Evolutionary conservation across 1,140 invertebrate species (phyloP).

Genomic region (Magallana gigas): DNA sequence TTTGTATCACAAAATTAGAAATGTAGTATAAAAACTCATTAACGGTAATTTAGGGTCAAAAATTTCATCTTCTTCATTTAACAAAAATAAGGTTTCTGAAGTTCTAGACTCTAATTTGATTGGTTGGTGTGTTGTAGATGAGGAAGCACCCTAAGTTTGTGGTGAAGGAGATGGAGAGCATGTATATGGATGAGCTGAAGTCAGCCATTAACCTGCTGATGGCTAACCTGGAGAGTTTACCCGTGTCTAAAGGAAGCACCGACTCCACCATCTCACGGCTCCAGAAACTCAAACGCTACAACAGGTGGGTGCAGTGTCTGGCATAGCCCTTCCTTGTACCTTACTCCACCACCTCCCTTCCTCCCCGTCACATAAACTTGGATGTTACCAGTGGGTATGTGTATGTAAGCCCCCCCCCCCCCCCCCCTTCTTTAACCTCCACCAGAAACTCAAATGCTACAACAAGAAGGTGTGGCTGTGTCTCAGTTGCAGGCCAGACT

Average conservation of each 20-base stretch:
- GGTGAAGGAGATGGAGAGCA: constrained; percentile 99
- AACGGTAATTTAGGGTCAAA: too few relatives aligned
- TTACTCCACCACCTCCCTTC: too few relatives aligned
- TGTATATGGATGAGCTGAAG: constrained; percentile 99
- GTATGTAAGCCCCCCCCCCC: too few relatives aligned
- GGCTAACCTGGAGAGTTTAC: constrained; percentile 98
- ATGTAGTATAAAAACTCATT: too few relatives aligned
- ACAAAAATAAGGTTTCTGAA: too few relatives aligned
- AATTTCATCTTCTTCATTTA: too few relatives aligned
- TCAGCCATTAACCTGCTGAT: constrained; percentile 98
- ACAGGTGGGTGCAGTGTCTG: constrained; percentile 80
- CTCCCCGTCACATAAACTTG: too few relatives aligned
- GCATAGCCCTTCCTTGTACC: too few relatives aligned
- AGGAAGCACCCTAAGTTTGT: constrained; percentile 99
- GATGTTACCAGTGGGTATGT: neutral
- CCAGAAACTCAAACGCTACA: constrained; percentile 96
- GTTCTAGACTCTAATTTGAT: too few relatives aligned
- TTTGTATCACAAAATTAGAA: too few relatives aligned
- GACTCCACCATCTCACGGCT: constrained; percentile 92
- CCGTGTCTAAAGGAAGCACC: constrained; percentile 95
- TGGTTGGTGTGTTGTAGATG: constrained; percentile 82
- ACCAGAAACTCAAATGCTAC: neutral
- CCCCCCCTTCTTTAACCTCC: too few relatives aligned
- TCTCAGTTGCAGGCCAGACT: neutral
- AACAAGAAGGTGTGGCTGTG: neutral